Conservation (phyloP, 2,113 vertebrate species). For the Chaetorhynchus papuensis region DNA sequence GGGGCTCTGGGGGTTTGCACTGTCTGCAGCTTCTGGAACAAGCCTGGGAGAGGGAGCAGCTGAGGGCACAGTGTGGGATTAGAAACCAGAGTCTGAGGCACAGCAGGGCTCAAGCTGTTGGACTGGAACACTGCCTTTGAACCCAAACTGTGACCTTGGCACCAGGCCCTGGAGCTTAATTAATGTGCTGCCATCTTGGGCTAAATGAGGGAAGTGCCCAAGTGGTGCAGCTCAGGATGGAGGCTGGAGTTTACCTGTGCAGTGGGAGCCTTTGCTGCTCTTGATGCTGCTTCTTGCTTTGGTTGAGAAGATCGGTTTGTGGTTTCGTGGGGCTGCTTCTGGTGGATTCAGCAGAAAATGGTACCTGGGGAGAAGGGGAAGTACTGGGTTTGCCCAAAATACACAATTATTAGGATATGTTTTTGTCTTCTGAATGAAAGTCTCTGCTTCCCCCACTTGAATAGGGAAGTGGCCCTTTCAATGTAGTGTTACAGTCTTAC, state of each 20-base stretch:
- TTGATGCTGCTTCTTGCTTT: not conserved
- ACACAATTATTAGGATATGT: not conserved
- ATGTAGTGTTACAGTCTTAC: not conserved
- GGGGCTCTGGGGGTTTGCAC: not conserved
- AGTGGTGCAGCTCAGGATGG: not conserved
- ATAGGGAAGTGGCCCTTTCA: not conserved
- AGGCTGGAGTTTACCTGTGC: not conserved
- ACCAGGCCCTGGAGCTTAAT: not conserved
- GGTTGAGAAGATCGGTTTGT: not conserved
- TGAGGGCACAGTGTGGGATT: not conserved
- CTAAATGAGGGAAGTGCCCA: not conserved
- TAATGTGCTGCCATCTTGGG: not conserved
- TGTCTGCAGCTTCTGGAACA: not conserved
- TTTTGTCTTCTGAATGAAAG: not conserved
- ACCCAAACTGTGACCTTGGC: not conserved
- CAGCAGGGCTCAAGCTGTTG: not conserved
- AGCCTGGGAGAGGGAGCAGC: not conserved
- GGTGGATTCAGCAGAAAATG: not conserved
- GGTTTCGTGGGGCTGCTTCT: not conserved
- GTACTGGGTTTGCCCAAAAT: not conserved
- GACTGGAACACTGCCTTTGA: not conserved
- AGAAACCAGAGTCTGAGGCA: not conserved
- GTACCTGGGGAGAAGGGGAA: not conserved
- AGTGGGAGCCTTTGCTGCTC: not conserved
- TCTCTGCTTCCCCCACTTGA: not conserved